phyloP scores from a whole-genome alignment of 2,797 vertebrate species.

The Tachyglossus aculeatus region DNA sequence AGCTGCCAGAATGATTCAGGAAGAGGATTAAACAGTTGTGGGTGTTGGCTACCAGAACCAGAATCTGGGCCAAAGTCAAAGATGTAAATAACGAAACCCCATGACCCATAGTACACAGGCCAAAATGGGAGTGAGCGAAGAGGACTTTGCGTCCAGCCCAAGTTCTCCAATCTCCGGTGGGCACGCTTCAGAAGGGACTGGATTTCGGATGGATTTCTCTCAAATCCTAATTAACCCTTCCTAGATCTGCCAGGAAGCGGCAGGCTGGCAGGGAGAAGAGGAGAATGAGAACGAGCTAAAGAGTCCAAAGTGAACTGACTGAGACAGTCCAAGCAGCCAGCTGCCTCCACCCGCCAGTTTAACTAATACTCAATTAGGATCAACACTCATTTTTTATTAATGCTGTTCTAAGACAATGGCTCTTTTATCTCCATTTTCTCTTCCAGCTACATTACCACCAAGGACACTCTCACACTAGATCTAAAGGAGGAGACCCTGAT shows the following conservation, averaged over 20 bases:
- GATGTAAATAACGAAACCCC: too few species aligned
- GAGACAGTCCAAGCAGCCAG: slow-evolving; percentile 30
- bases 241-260: background rate
- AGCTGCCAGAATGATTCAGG: too few species aligned
- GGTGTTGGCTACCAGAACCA: too few species aligned
- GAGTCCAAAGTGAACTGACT: background rate
- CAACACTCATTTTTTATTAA: slow-evolving; percentile 70
- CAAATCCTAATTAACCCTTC: too few species aligned
- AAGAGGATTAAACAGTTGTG: too few species aligned
- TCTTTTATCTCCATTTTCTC: slow-evolving; percentile 64
- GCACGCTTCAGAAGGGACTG: too few species aligned
- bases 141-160: too few species aligned
- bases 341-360: slow-evolving; percentile 51
- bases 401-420: slow-evolving; percentile 45
- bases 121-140: too few species aligned
- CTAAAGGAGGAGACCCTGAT: slow-evolving; percentile 50
- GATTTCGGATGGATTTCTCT: too few species aligned
- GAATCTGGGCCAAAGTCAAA: too few species aligned
- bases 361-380: slow-evolving; percentile 67
- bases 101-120: too few species aligned
- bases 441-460: slow-evolving; percentile 48
- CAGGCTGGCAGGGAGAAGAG: background rate
- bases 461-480: slow-evolving; percentile 47
- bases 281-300: background rate
- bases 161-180: too few species aligned